Conservation (phyloP, 2,113 vertebrate species). For the Corydoras maculifer region DNA sequence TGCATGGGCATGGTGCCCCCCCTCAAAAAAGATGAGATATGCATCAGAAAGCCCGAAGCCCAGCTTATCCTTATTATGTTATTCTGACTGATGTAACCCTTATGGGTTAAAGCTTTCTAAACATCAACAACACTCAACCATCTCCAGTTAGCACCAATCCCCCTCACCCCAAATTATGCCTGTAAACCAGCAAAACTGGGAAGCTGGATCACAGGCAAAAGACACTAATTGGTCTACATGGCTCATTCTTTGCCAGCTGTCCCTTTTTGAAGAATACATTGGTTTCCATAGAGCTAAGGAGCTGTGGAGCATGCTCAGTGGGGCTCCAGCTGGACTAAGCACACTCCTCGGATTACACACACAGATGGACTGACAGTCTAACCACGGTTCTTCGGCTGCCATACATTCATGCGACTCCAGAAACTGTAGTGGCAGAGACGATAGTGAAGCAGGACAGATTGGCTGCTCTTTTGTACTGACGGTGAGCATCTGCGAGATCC, state of each 20-base stretch:
- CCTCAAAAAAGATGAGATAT: no score
- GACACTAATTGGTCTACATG: constrained; percentile 19
- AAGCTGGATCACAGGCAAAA: constrained; percentile 12
- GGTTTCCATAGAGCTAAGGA: constrained; percentile 36
- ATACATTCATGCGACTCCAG: constrained; percentile 16
- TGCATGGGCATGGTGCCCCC: no score
- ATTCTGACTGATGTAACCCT: no score
- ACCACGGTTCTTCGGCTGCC: constrained; percentile 12
- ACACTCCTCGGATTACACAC: constrained; percentile 29
- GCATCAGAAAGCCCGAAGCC: no score
- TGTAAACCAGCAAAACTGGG: constrained; percentile 6
- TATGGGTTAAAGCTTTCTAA: no score
- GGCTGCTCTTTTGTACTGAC: constrained; percentile 9
- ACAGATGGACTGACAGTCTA: constrained; percentile 31
- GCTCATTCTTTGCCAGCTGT: constrained; percentile 28
- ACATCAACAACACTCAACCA: no score
- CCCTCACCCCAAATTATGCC: not conserved
- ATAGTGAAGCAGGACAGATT: constrained; percentile 11
- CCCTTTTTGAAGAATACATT: constrained; percentile 31
- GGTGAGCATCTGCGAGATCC: not conserved
- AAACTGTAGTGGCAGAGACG: constrained; percentile 19
- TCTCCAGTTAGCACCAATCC: no score
- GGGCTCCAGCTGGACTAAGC: constrained; percentile 36
- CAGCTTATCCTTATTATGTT: no score
- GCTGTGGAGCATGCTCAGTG: constrained; percentile 27